Base-by-base conservation (phyloP, 2,113 vertebrate genomes). In the Oreotrochilus melanogaster region DNA sequence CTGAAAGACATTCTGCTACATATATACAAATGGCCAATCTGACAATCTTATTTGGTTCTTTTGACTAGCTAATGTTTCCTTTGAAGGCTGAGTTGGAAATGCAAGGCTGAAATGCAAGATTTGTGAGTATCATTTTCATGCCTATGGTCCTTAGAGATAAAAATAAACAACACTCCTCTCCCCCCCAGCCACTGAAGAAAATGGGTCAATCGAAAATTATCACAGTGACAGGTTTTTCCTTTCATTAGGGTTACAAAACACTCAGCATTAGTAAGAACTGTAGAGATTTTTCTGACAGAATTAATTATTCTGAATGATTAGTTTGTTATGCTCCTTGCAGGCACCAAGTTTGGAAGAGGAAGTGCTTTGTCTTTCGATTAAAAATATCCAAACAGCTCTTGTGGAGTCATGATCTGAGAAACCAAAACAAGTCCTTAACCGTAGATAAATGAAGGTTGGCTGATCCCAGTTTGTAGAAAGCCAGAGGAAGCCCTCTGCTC, bases 231-330 rank as follows among this genome's bases (percentile, higher is more conserved):
- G 82, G 80, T 84, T 95, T 97, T 95, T 95, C 90, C 89, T 95
- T 95, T 95, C 93, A 97, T 93, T 96, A 95, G 43, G 75, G 87
- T 85, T 96, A 96, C 81, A 91, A 97, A 96, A 93, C 92, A 86
- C 56, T 64, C 86, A 73, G 61, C 31, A 0, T 93, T 96, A 71
- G 89, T 89, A 93, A 88, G 93, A 94, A 96, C 64, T 95, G 93
- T 86, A 90, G 83, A 95, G 95, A 96, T 96, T 96, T 97, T 96
- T 93, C 96, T 97, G 97, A 97, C 97, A 97, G 89, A 86, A 95
- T 94, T 90, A 96, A 97, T 97, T 96, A 97, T 96, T 96, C 81
- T 96, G 96, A 96, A 86, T 86, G 94, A 96, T 96, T 95, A 95
- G 93, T 97, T 96, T 95, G 94, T 95, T 94, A 93, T 93, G 95